Base-by-base conservation (phyloP, 2,113 vertebrate species). In the Apodemus sylvaticus region DNA sequence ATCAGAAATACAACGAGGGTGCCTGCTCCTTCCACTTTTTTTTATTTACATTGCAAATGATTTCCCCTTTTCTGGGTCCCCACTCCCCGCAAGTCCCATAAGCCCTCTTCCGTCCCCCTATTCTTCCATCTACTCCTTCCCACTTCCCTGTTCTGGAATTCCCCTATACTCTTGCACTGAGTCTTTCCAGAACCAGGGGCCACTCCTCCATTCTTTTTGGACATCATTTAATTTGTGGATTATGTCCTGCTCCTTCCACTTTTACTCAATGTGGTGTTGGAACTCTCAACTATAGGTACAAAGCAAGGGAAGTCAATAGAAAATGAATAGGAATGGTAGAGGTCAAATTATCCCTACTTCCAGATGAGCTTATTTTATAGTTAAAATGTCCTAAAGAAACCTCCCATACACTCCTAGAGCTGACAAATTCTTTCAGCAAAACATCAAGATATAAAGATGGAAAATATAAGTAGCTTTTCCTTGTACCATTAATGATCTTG, bases 181-280 rank as follows among this genome's bases (percentile, higher is more conserved):
- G 5, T 77, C 42, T 13, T n/a, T n/a, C n/a, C n/a, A n/a, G n/a
- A n/a, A n/a, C n/a, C n/a, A n/a, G n/a, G n/a, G n/a, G n/a, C n/a
- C n/a, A n/a, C n/a, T n/a, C n/a, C n/a, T n/a, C n/a, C n/a, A n/a
- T n/a, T n/a, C n/a, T n/a, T n/a, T n/a, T n/a, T n/a, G n/a, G n/a
- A n/a, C n/a, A n/a, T n/a, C n/a, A n/a, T n/a, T n/a, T n/a, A n/a
- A n/a, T n/a, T n/a, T n/a, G n/a, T n/a, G n/a, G n/a, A n/a, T n/a
- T n/a, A n/a, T n/a, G n/a, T n/a, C n/a, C n/a, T n/a, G 31, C 5
- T 6, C 26, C 12, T 48, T 29, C 10, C 9, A 0, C n/a, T 42
- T 48, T 77, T 77, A 29, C 24, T 31, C 42, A 48, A 16, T 31
- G 5, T 14, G 12, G 42, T 48, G 13, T 45, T 42, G 48, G 12